Conservation (phyloP, 2,888 invertebrate species). For the Gortyna flavago region DNA sequence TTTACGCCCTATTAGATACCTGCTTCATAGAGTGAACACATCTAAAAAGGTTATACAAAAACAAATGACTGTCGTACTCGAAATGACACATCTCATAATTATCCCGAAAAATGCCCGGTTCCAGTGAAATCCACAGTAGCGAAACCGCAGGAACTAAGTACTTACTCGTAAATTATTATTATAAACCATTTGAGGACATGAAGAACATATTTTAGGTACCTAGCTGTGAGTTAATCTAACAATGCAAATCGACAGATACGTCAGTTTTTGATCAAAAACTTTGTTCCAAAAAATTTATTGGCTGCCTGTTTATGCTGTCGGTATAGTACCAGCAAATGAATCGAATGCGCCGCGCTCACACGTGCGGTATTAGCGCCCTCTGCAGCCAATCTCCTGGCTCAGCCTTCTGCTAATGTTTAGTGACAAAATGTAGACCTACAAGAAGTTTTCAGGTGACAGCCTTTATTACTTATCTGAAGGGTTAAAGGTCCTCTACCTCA, state of each 20-base stretch:
- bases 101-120: not conserved
- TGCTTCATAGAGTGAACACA: not conserved
- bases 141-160: not conserved
- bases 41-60: not conserved
- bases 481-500: too few relatives aligned
- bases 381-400: conserved; percentile 47
- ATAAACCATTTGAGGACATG: not conserved
- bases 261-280: too few relatives aligned
- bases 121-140: not conserved
- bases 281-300: not conserved
- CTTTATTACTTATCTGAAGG: not conserved
- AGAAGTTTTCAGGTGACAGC: not conserved
- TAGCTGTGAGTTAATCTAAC: too few relatives aligned
- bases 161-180: not conserved
- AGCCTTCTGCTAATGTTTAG: conserved; percentile 31
- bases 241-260: too few relatives aligned
- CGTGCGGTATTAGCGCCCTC: conserved; percentile 36
- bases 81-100: not conserved
- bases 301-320: conserved; percentile 26
- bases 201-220: too few relatives aligned
- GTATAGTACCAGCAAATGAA: conserved; percentile 58
- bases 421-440: not conserved
- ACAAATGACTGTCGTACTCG: not conserved
- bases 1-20: not conserved
- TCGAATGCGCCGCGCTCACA: conserved; percentile 38